phyloP scores from a whole-genome alignment of 2,113 vertebrate species.

The Thamnophis sirtalis region DNA sequence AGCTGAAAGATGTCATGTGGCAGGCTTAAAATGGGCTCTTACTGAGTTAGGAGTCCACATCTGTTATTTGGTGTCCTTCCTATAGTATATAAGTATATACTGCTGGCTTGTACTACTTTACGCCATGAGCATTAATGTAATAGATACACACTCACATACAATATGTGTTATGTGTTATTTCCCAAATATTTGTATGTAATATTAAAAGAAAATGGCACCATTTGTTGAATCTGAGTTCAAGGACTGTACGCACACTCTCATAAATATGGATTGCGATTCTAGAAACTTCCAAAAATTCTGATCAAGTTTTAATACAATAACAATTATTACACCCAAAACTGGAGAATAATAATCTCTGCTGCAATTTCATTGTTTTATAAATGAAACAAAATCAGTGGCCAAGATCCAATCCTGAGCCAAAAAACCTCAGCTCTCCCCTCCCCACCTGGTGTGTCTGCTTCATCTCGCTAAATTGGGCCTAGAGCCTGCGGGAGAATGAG shows the following conservation, averaged over 20 bases:
- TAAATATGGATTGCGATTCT: background rate
- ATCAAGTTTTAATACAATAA: background rate
- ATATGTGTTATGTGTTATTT: background rate
- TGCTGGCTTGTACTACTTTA: background rate
- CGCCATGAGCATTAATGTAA: background rate
- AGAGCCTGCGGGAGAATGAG: too few species aligned
- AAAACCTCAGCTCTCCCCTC: too few species aligned
- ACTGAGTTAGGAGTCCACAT: background rate
- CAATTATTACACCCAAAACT: background rate
- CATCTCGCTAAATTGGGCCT: too few species aligned
- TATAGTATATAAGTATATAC: background rate
- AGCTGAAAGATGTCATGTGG: background rate
- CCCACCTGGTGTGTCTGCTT: too few species aligned
- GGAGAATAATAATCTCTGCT: background rate
- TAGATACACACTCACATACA: background rate
- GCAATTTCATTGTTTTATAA: background rate
- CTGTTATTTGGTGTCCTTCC: background rate
- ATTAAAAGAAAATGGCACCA: background rate
- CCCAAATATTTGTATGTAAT: background rate
- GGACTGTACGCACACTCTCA: background rate
- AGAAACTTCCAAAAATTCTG: background rate
- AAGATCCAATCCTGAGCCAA: too few species aligned
- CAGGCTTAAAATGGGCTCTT: background rate
- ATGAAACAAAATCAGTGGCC: background rate
- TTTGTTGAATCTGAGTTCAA: background rate